Conservation (phyloP, 2,113 vertebrate genomes). For the Rhinopomastus cyanomelas region DNA sequence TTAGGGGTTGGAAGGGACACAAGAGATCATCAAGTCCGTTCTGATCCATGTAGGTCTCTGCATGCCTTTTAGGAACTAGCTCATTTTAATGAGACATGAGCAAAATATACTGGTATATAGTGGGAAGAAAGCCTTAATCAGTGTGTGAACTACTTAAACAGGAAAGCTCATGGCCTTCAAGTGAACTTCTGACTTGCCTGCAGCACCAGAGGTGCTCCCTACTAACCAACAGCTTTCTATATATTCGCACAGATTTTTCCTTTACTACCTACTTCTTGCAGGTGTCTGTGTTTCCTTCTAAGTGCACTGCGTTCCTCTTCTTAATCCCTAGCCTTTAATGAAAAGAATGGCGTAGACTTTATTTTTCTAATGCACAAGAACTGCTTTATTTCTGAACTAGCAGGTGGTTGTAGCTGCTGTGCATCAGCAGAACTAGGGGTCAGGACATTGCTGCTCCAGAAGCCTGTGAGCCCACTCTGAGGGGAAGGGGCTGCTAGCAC, state of each 20-base stretch:
- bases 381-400: background rate
- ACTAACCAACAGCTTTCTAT: background rate
- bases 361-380: background rate
- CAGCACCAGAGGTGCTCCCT: background rate
- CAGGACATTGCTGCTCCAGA: background rate
- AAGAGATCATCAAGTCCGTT: no score
- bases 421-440: no score
- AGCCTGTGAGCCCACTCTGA: background rate
- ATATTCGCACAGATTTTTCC: background rate
- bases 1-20: no score
- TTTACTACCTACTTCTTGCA: background rate
- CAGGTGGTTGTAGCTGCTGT: background rate
- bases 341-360: background rate
- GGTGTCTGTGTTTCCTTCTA: background rate
- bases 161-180: background rate
- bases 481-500: background rate
- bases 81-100: background rate
- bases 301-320: fast-evolving
- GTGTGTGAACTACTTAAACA: background rate
- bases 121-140: background rate
- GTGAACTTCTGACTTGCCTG: background rate
- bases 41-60: background rate
- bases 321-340: background rate
- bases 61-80: background rate
- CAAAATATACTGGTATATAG: background rate